phyloP scores from a whole-genome alignment of 2,797 vertebrate genomes.

The Pterois miles region DNA sequence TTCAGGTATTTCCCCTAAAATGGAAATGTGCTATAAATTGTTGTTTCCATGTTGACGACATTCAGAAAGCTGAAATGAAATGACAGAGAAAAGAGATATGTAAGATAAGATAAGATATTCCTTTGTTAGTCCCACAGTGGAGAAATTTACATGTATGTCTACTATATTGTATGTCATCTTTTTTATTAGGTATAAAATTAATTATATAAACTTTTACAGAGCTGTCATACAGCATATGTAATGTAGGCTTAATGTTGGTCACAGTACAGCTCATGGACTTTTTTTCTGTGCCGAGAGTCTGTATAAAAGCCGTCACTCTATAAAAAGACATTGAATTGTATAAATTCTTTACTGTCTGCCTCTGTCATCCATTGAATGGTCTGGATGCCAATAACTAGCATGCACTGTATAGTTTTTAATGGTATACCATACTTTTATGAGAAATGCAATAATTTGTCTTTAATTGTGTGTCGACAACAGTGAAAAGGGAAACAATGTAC shows the following conservation, averaged over 20 bases:
- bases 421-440: not conserved
- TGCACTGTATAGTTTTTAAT: not conserved
- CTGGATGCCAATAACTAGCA: not conserved
- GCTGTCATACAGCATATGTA: not conserved
- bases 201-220: not conserved
- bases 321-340: not conserved
- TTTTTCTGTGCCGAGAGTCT: not conserved
- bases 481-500: constrained; percentile 17
- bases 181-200: not conserved
- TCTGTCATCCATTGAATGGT: not conserved
- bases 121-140: no score
- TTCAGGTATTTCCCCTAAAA: constrained; percentile 10
- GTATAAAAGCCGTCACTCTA: constrained; percentile 8
- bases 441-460: not conserved
- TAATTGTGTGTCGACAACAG: constrained; percentile 3
- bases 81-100: no score
- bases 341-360: not conserved
- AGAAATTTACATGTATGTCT: no score
- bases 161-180: not conserved
- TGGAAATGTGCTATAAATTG: not conserved
- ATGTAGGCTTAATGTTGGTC: constrained; percentile 8
- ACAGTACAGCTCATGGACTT: not conserved
- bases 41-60: not conserved
- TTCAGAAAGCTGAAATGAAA: constrained; percentile 12
- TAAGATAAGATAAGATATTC: no score